Conservation (phyloP, 1,140 invertebrate species). For the Stenopsyche tienmushanensis region DNA sequence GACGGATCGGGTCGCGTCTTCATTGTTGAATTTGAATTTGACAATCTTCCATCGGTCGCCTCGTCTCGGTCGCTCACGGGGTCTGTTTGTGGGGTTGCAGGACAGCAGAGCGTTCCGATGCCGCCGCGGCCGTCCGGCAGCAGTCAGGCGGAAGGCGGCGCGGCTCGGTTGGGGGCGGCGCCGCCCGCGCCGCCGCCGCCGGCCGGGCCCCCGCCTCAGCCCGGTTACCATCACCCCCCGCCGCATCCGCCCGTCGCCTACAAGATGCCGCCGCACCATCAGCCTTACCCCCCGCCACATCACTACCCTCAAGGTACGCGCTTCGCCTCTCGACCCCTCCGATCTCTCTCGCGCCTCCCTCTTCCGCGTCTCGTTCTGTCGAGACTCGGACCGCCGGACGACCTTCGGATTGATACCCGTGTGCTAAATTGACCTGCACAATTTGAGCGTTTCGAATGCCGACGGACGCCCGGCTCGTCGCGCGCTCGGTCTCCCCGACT, state of each 20-base stretch:
- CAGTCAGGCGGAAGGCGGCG: conserved; percentile 57
- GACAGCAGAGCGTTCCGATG: conserved; percentile 89
- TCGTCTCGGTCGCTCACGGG: background rate
- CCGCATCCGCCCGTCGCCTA: conserved; percentile 58
- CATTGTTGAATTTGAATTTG: too few relatives aligned
- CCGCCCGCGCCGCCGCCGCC: conserved; percentile 41
- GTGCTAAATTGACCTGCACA: too few relatives aligned
- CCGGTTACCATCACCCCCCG: conserved; percentile 59
- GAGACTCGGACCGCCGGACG: too few relatives aligned
- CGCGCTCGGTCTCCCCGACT: background rate
- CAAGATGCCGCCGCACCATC: conserved; percentile 50
- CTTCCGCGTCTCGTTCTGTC: too few relatives aligned
- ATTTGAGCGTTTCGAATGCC: background rate
- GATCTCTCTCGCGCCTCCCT: background rate
- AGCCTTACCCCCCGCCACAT: conserved; percentile 55
- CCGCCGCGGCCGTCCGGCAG: conserved; percentile 87
- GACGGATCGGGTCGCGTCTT: too few relatives aligned
- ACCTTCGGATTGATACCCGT: too few relatives aligned
- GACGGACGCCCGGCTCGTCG: background rate
- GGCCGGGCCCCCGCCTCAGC: conserved; percentile 54
- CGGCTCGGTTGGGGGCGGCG: conserved; percentile 37
- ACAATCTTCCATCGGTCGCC: too few relatives aligned
- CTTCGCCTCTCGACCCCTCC: background rate
- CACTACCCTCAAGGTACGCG: conserved; percentile 57
- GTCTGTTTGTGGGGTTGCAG: conserved; percentile 53